A percentile compares a stretch with the other conserved stretches of the same genome.
Conservation (phyloP, 2,113 vertebrate genomes). For the Syrmaticus mikado region DNA sequence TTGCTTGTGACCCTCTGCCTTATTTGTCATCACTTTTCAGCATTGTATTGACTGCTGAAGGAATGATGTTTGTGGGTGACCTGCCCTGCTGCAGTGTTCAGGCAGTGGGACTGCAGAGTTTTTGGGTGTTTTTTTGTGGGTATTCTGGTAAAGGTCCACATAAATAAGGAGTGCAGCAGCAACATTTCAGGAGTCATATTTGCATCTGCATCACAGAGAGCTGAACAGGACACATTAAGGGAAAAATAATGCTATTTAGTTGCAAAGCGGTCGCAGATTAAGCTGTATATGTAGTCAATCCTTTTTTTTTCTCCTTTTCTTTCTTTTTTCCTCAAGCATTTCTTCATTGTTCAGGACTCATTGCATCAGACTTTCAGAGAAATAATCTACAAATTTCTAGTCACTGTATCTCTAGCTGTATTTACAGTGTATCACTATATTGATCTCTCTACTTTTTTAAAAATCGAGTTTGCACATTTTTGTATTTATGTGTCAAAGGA, state of each 20-base stretch:
- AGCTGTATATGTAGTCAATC: neutral
- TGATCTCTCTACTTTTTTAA: neutral
- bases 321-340: neutral
- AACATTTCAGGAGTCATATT: neutral
- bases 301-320: neutral
- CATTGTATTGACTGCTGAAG: neutral
- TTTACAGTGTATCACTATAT: neutral
- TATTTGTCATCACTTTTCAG: neutral
- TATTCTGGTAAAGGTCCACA: neutral
- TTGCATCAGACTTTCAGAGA: rapidly evolving
- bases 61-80: neutral
- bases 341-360: neutral
- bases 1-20: neutral
- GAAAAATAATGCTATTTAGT: neutral
- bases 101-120: neutral
- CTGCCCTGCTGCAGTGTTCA: neutral
- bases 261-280: neutral
- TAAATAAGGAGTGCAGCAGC: neutral
- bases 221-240: neutral
- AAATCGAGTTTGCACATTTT: neutral
- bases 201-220: neutral
- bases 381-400: neutral
- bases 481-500: neutral
- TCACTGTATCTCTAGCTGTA: neutral
- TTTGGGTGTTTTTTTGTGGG: neutral